These are phyloP conservation scores for Campylorhamphus procurvoides DNA, from an alignment of 2,113 vertebrate species.

Conservation along the genomic window DNA sequence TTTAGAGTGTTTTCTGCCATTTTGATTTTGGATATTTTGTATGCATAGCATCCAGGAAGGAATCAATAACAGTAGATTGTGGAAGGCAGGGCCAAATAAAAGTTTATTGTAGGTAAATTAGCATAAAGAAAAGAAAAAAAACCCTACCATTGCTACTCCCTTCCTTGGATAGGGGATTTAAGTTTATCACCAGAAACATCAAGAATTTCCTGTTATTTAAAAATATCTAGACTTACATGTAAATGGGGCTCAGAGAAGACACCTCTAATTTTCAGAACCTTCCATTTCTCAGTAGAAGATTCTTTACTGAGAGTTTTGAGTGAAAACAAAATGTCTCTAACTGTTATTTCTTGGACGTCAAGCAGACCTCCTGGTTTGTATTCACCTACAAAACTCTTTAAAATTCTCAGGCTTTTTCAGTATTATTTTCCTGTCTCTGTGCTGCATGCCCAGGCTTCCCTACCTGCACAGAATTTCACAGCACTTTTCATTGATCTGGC, in stretches of 20 bases:
- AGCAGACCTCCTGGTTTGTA: neutral
- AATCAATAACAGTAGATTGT: neutral
- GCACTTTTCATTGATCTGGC: rapidly evolving
- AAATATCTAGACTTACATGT: neutral
- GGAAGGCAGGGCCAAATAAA: neutral
- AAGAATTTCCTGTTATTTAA: neutral
- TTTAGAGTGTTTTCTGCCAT: neutral
- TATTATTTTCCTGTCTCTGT: neutral
- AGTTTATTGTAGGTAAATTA: neutral
- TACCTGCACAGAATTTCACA: rapidly evolving
- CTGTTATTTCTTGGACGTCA: neutral
- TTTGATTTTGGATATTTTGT: neutral
- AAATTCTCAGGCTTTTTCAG: neutral
- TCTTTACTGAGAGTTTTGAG: neutral
- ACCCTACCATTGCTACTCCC: neutral
- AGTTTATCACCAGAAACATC: neutral
- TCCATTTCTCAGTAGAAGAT: neutral
- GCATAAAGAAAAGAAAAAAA: neutral
- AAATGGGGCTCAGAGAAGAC: neutral
- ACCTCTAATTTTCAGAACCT: neutral
- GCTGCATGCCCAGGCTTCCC: neutral
- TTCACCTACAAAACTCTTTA: neutral
- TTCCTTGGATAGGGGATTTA: neutral
- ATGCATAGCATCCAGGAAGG: neutral
- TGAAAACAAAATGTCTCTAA: neutral